phyloP scores from a whole-genome alignment of 2,888 invertebrate species.

The Phragmatobia fuliginosa region DNA sequence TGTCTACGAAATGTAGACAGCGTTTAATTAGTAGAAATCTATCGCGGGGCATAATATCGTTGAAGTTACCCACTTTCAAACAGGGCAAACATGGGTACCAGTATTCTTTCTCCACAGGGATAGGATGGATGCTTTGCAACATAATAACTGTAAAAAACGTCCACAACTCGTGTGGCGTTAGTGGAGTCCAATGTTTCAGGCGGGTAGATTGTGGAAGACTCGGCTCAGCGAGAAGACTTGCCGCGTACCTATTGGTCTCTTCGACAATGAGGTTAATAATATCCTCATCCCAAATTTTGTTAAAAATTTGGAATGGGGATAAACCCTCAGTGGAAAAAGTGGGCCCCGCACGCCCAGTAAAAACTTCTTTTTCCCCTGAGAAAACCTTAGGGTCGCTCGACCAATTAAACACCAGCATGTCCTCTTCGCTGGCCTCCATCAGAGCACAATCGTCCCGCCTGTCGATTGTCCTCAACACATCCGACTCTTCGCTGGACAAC shows the following conservation, averaged over 20 bases:
- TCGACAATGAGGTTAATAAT: neutral
- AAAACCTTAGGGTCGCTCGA: too few relatives aligned
- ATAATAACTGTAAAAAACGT: neutral
- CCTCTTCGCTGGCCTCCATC: too few relatives aligned
- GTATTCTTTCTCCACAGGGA: neutral
- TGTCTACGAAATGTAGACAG: constrained; percentile 5
- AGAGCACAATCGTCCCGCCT: too few relatives aligned
- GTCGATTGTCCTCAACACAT: too few relatives aligned
- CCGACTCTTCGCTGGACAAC: too few relatives aligned
- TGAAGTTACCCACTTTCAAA: neutral
- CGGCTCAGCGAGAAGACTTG: neutral
- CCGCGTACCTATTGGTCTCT: neutral
- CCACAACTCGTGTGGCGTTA: neutral
- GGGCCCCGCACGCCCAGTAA: neutral
- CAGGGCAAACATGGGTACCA: neutral
- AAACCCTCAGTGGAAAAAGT: neutral
- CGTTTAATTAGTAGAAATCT: neutral
- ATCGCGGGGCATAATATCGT: neutral
- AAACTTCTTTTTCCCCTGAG: neutral
- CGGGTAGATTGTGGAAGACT: neutral
- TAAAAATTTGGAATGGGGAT: too few relatives aligned
- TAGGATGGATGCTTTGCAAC: neutral
- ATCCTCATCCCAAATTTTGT: neutral
- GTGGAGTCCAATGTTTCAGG: neutral
- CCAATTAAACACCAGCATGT: too few relatives aligned